Evolutionary conservation across 2,797 vertebrate genomes (phyloP).

Genomic region (Acanthurus lineatus): DNA sequence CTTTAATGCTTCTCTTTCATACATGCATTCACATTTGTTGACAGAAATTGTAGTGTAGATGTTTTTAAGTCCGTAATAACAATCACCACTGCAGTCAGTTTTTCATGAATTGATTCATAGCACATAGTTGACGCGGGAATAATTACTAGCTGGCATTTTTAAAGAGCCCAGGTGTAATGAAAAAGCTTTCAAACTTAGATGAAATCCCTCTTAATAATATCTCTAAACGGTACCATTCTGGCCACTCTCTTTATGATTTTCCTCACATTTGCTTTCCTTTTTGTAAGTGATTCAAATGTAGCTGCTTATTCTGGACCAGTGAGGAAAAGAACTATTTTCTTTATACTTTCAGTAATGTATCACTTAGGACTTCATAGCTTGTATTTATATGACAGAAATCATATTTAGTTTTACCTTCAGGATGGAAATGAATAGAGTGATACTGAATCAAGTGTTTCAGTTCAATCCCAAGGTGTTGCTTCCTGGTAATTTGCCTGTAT

Average conservation of each 20-base stretch:
- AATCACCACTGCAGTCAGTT: conserved; percentile 25
- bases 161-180: conserved; percentile 55
- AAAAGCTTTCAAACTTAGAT: conserved; percentile 72
- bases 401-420: conserved; percentile 21
- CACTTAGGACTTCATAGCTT: conserved; percentile 14
- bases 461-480: neutral
- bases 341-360: neutral
- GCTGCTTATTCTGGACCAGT: conserved; percentile 33
- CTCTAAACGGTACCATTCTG: conserved; percentile 45
- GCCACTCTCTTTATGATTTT: conserved; percentile 33
- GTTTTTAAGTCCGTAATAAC: conserved; percentile 13
- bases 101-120: conserved; percentile 45
- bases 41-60: conserved; percentile 11
- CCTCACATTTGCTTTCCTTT: conserved; percentile 38
- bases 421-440: conserved; percentile 14
- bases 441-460: neutral
- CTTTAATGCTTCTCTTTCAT: conserved; percentile 42
- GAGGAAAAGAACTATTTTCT: conserved; percentile 35
- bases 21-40: conserved; percentile 17
- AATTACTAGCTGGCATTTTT: conserved; percentile 50
- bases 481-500: neutral
- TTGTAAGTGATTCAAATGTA: conserved; percentile 41
- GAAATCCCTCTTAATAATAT: conserved; percentile 56
- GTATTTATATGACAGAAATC: conserved; percentile 9
- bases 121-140: conserved; percentile 20